Evolutionary conservation across 2,797 vertebrate species (phyloP).

Genomic region (Amphiprion clarkii): DNA sequence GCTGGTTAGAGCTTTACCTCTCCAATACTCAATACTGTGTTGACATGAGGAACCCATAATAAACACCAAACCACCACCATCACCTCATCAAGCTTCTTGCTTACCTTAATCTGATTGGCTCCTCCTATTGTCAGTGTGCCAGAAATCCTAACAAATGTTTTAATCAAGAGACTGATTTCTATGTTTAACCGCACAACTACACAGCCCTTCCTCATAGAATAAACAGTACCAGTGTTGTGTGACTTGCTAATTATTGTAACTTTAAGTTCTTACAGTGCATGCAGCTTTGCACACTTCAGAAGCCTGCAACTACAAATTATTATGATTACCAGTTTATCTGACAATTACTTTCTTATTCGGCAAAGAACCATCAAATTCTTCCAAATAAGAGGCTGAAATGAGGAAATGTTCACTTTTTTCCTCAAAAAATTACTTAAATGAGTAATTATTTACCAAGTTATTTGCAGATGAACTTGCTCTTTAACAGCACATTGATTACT

Average conservation of each 20-base stretch:
- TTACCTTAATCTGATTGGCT: constrained; percentile 66
- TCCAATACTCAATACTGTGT: constrained; percentile 36
- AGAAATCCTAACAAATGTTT: constrained; percentile 13
- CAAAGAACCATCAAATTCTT: background rate
- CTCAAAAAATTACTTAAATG: too few relatives aligned
- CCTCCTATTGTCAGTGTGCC: constrained; percentile 28
- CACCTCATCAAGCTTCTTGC: constrained; percentile 34
- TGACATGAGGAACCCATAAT: constrained; percentile 50
- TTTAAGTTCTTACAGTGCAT: background rate
- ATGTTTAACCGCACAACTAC: background rate
- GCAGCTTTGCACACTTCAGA: background rate
- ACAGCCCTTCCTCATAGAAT: background rate
- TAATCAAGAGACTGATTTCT: constrained; percentile 8
- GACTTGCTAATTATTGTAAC: background rate
- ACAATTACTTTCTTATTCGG: background rate
- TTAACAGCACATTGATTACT: too few relatives aligned
- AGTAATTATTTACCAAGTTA: too few relatives aligned
- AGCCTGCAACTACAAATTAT: background rate
- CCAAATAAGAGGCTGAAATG: too few relatives aligned
- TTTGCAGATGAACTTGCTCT: too few relatives aligned
- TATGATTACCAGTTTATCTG: background rate
- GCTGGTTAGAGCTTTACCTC: constrained; percentile 11
- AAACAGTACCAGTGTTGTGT: background rate
- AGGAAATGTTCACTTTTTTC: too few relatives aligned
- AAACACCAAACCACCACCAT: constrained; percentile 46